phyloP scores from a whole-genome alignment of 2,113 vertebrate genomes.

The Myiozetetes cayanensis region DNA sequence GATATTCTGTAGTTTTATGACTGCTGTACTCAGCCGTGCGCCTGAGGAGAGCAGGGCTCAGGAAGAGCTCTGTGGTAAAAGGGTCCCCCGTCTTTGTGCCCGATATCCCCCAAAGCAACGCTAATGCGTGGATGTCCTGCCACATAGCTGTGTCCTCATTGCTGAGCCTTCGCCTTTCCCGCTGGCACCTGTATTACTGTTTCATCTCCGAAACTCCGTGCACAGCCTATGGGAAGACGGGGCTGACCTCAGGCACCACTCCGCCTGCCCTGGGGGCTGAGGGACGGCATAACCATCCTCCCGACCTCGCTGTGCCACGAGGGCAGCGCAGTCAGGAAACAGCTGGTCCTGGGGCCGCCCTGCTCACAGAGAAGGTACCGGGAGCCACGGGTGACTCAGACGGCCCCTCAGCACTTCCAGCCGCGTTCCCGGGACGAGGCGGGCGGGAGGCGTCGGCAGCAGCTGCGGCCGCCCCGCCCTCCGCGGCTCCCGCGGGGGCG shows the following conservation, averaged over 20 bases:
- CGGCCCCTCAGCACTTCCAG: rapidly evolving
- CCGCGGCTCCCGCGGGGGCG: no score
- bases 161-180: not conserved
- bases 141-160: rapidly evolving
- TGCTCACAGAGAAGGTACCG: rapidly evolving
- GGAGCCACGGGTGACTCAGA: rapidly evolving
- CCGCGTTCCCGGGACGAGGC: not conserved
- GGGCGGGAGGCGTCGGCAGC: not conserved
- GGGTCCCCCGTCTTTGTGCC: rapidly evolving
- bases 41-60: not conserved
- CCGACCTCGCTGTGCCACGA: rapidly evolving
- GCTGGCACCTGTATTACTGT: no score
- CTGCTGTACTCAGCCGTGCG: rapidly evolving
- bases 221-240: not conserved
- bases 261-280: not conserved
- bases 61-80: not conserved
- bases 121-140: rapidly evolving
- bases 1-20: no score
- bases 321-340: rapidly evolving
- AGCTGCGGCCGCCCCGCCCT: not conserved
- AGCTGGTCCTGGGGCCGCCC: rapidly evolving
- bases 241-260: rapidly evolving
- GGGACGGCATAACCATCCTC: not conserved
- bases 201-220: not conserved
- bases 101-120: not conserved